Evolutionary conservation across 2,888 invertebrate species (phyloP), one percentile per base, ranked within the genome.

Genomic region (Cetonia aurata): DNA sequence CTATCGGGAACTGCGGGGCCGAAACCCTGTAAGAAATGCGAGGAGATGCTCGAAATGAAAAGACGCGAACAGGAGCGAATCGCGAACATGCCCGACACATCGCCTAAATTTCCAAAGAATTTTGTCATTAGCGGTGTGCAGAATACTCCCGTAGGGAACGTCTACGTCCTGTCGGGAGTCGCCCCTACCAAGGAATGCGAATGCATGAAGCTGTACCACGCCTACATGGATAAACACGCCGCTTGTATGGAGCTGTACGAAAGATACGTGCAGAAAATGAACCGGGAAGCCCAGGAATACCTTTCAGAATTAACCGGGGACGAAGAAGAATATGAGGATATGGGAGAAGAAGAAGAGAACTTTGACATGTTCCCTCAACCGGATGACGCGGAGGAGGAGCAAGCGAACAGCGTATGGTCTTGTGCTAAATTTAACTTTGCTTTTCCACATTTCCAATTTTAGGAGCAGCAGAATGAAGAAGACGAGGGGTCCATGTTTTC

Each of bases 101-200:
- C 79, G 4, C n/a, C n/a, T n/a, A 67, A 71, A 12, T 80, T 81
- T 10, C 73, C 80, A 48, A 75, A 77, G 41, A 80, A 81, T 70
- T 83, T 80, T 71, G 75, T 75, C 15, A 80, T 82, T 55, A 44
- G 70, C 8, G 84, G 83, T n/a, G 82, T 83, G 2, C 78, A 76
- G 42, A 76, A 77, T 65, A 78, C 79, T 25, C 77, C 78, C 0
- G 75, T 79, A n/a, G 81, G 82, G 44, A 83, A 82, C 53, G 79
- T 81, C 9, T 84, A 77, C 70, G 76, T 83, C 19, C 33, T 83
- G 8, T 73, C 77, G 3, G 75, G 78, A 17, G 79, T 80, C 1
- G 70, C 78, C 46, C 74, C 76, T 13, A 74, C 75, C 6, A 72
- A 78, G 17, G 79, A 79, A 4, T 84, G 84, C 69, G 67, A 73